Evolutionary conservation across 2,888 invertebrate species (phyloP).

Genomic region (Pristionchus entomophagus): DNA sequence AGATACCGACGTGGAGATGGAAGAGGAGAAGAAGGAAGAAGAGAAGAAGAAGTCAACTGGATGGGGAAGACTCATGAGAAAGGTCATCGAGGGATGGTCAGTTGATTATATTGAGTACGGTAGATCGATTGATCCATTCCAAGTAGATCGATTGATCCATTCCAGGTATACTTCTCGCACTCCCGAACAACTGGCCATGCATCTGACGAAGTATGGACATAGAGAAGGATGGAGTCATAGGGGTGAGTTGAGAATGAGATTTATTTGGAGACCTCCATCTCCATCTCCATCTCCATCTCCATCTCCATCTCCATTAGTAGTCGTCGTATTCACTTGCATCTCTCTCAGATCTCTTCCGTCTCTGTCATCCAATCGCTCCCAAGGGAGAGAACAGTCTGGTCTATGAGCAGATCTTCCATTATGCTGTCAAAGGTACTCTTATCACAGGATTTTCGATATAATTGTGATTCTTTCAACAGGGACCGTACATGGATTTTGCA

Average conservation of each 20-base stretch:
- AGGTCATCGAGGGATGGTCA: constrained; percentile 82
- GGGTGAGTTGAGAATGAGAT: neutral
- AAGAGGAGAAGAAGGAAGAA: neutral
- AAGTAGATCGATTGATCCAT: neutral
- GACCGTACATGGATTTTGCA: no score
- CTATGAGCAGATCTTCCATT: constrained; percentile 67
- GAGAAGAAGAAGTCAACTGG: constrained; percentile 75
- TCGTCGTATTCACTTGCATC: no score
- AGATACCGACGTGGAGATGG: neutral
- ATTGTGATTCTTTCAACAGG: neutral
- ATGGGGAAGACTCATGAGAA: constrained; percentile 83
- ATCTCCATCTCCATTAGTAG: neutral
- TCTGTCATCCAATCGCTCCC: constrained; percentile 70
- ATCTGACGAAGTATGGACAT: constrained; percentile 82
- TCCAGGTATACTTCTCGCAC: constrained; percentile 78
- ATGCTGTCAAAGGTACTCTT: constrained; percentile 59
- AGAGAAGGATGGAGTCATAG: constrained; percentile 84
- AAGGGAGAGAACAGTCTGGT: constrained; percentile 56
- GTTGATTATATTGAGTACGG: neutral
- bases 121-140: neutral
- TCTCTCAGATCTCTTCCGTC: constrained; percentile 81
- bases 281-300: neutral
- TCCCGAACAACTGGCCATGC: constrained; percentile 82
- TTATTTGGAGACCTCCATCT: neutral
- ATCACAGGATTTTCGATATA: neutral